phyloP scores from a whole-genome alignment of 2,888 invertebrate genomes.

The Spodoptera littoralis region DNA sequence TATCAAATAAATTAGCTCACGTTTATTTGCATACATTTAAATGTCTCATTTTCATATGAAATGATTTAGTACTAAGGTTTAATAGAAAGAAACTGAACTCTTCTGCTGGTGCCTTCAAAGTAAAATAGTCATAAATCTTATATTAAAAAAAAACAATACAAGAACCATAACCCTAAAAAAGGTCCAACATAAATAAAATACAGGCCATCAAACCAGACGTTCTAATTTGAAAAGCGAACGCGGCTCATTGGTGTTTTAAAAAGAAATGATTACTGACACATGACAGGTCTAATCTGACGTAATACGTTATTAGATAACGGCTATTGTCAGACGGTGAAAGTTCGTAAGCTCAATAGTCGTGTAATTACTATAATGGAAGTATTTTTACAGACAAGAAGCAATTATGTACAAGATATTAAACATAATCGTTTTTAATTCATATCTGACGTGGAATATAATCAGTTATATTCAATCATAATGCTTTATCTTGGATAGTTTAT shows the following conservation, averaged over 20 bases:
- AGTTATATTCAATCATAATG: slow-evolving; percentile 10
- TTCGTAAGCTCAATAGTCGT: slow-evolving; percentile 55
- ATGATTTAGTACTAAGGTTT: not conserved
- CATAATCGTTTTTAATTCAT: slow-evolving; percentile 19
- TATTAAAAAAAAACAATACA: too few species aligned
- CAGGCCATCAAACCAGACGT: slow-evolving; percentile 12
- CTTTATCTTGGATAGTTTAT: slow-evolving; percentile 23
- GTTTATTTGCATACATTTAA: slow-evolving; percentile 51
- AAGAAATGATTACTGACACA: slow-evolving; percentile 52
- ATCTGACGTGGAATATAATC: not conserved
- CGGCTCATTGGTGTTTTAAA: slow-evolving; percentile 49
- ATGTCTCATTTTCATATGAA: slow-evolving; percentile 17
- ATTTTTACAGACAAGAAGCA: slow-evolving; percentile 31
- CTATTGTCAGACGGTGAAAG: slow-evolving; percentile 71
- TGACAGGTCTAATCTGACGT: slow-evolving; percentile 64
- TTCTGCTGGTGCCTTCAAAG: too few species aligned
- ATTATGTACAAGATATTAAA: slow-evolving; percentile 30
- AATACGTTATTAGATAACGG: slow-evolving; percentile 75
- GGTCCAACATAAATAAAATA: not conserved
- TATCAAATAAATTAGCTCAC: slow-evolving; percentile 45
- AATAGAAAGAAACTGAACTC: too few species aligned
- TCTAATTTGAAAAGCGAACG: slow-evolving; percentile 29
- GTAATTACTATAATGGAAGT: slow-evolving; percentile 44
- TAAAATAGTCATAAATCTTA: too few species aligned
- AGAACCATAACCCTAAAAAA: not conserved